A percentile compares a stretch with the other conserved stretches of the same genome.
Conservation (phyloP, 2,797 vertebrate genomes). For the Periparus ater region DNA sequence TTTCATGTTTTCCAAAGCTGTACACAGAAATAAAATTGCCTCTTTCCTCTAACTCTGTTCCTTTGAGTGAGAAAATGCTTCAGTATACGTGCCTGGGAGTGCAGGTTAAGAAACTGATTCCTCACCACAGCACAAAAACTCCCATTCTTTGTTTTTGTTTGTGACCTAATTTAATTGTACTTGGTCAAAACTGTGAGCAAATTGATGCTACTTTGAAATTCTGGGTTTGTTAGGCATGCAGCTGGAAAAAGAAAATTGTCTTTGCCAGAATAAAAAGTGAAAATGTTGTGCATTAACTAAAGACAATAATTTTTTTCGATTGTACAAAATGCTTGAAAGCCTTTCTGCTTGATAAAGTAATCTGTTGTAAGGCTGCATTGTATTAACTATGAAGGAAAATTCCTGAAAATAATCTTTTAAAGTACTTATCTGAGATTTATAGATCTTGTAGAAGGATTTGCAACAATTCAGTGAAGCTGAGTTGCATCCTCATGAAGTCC, state of each 20-base stretch:
- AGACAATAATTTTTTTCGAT: background rate
- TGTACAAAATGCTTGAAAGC: background rate
- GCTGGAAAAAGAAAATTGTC: background rate
- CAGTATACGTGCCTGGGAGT: background rate
- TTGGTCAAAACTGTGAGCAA: background rate
- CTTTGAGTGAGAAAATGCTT: background rate
- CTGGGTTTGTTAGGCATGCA: background rate
- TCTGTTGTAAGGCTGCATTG: background rate
- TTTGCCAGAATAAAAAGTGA: background rate
- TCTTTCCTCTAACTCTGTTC: background rate
- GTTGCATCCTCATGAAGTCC: background rate
- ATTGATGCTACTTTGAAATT: background rate
- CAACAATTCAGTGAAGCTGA: background rate
- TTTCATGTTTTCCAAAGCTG: slow-evolving; percentile 5
- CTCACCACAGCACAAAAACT: background rate
- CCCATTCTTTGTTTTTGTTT: background rate
- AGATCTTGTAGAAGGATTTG: background rate
- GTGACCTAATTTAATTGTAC: background rate
- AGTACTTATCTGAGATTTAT: background rate
- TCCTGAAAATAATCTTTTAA: background rate
- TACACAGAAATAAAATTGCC: background rate
- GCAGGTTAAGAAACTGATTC: background rate
- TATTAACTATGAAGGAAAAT: background rate
- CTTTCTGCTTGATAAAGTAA: background rate
- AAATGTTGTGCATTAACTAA: background rate